Conservation (phyloP, 2,888 invertebrate genomes). For the Dendrolimus houi region DNA sequence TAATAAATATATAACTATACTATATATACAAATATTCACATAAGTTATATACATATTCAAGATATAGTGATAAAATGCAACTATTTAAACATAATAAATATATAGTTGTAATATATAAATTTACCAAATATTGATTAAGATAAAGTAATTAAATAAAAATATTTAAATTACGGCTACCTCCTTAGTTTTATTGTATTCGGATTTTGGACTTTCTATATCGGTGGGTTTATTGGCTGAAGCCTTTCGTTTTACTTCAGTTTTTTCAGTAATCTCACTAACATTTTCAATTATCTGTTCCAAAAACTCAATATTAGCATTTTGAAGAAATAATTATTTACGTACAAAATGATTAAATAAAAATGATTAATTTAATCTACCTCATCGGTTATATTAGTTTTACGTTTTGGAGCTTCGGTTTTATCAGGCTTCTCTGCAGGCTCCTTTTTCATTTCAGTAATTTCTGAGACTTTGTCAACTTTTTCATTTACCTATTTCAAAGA, state of each 20-base stretch:
- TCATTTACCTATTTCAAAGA: slow-evolving; percentile 1
- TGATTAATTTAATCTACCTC: neutral
- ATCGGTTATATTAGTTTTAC: neutral
- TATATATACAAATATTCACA: too few species aligned
- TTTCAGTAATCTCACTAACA: slow-evolving; percentile 3
- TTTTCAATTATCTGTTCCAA: neutral
- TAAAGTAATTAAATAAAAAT: too few species aligned
- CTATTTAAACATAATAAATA: too few species aligned
- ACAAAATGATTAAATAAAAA: neutral
- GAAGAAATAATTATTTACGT: neutral
- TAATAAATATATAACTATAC: too few species aligned
- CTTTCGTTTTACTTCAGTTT: slow-evolving; percentile 1
- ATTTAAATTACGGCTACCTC: neutral
- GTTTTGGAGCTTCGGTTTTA: neutral
- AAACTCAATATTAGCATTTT: neutral
- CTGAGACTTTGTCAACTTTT: slow-evolving; percentile 6
- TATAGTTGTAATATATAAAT: too few species aligned
- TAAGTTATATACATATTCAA: too few species aligned
- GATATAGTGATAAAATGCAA: too few species aligned
- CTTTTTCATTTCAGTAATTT: slow-evolving; percentile 4
- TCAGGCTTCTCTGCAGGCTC: neutral
- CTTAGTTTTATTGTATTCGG: neutral
- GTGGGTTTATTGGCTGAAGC: neutral
- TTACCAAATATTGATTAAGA: too few species aligned
- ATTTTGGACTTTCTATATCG: neutral